Base-by-base conservation (phyloP, 2,888 invertebrate genomes). In the Megaustenia siamemsis region DNA sequence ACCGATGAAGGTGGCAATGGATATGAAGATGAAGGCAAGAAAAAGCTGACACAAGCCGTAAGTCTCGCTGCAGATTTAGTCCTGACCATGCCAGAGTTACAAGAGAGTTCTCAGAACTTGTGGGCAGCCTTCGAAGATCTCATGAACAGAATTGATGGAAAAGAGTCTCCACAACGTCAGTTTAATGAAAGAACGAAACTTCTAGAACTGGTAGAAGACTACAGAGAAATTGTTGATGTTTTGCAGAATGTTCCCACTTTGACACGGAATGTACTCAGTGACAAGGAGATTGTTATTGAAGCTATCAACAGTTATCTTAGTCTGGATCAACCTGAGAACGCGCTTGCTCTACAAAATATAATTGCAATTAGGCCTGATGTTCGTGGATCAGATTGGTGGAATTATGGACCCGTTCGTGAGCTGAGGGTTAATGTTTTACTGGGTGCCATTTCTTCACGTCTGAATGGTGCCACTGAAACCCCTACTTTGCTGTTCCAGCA, bases 1-100 rank as follows among this genome's bases (percentile, higher is more conserved):
- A 6, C 8, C 5, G n/a, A n/a, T n/a, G 69, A 69, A 15, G 69
- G 35, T 32, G 35, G 35, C 8, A 28, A 24, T 45, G 35, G 56
- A 18, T 49, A 77, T 21, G 35, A 77, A 53, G 35, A 56, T 18
- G 45, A 43, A n/a, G 73, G 12, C 6, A 49, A 77, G 35, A 56
- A 77, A 21, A 53, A 56, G 35, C 24, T 77, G 56, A 43, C 49
- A 49, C 6, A 56, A 56, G 77, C 77, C 2, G 77, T 77, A 8
- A 77, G 53, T 32, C 5, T 56, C 6, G 77, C 77, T 28, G 56
- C 38, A 21, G 56, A 28, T 24, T 35, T 77, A 28, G 77, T 56
- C 35, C 45, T n/a, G 35, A 77, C 18, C n/a, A 21, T 45, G 49
- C 77, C 77, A 32, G 77, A 77, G 15, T 18, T 77, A 21, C 24